A percentile compares a stretch with the other conserved stretches of the same genome.
Conservation (phyloP, 2,113 vertebrate genomes). For the Erythrocebus patas region DNA sequence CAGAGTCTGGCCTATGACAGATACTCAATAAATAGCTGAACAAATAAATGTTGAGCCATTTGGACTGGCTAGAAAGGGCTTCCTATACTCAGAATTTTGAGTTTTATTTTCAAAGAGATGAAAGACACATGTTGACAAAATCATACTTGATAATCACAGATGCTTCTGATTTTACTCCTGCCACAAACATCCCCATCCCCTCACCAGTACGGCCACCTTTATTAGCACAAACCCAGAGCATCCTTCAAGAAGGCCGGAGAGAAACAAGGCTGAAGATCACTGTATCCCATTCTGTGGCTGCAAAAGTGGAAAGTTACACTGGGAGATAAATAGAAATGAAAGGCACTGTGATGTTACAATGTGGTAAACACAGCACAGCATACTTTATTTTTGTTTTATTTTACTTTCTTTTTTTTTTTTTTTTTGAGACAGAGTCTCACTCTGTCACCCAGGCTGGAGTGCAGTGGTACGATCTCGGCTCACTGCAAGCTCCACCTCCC, state of each 20-base stretch:
- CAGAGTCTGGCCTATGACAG: neutral
- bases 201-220: neutral
- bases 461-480: too few species aligned
- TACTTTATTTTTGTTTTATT: neutral
- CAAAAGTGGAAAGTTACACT: neutral
- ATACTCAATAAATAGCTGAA: neutral
- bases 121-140: neutral
- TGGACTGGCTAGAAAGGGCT: neutral
- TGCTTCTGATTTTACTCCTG: neutral
- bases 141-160: neutral
- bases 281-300: neutral
- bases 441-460: too few species aligned
- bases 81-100: neutral
- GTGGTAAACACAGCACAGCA: neutral
- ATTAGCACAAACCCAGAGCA: neutral
- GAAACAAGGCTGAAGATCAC: neutral
- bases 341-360: neutral
- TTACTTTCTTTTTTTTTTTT: too few species aligned
- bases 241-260: neutral
- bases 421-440: too few species aligned
- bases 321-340: neutral
- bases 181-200: neutral
- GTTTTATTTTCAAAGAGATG: constrained; percentile 8
- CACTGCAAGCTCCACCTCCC: too few species aligned
- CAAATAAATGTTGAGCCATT: neutral